Evolutionary conservation across 2,888 invertebrate species (phyloP).

Genomic region (Ectobius pallidus): DNA sequence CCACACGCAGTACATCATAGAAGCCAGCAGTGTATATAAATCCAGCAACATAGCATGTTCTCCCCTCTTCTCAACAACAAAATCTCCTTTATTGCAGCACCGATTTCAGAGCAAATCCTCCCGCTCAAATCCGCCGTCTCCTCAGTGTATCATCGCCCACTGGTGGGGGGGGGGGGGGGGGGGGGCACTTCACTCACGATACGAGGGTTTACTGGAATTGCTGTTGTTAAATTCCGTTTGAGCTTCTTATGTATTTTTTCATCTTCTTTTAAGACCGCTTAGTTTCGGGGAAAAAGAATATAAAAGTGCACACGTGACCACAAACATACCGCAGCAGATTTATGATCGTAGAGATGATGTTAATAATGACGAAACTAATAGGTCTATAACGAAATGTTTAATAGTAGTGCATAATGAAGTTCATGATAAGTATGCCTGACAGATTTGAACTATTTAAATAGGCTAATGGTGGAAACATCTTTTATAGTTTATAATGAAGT

Average conservation of each 20-base stretch:
- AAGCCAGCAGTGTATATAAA: constrained; percentile 11
- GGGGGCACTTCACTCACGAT: no score
- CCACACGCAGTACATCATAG: background rate
- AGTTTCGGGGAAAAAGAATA: no score
- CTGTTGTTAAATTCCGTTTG: constrained; percentile 28
- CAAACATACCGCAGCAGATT: no score
- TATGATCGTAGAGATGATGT: no score
- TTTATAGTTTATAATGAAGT: no score
- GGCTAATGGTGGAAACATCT: no score
- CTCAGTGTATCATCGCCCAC: constrained; percentile 18
- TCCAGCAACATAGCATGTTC: constrained; percentile 32
- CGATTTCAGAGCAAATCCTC: constrained; percentile 49
- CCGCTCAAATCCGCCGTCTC: constrained; percentile 40
- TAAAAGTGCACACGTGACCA: no score
- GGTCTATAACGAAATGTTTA: no score
- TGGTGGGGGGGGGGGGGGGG: background rate
- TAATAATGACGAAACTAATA: no score
- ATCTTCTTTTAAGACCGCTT: constrained; percentile 18
- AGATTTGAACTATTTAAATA: no score
- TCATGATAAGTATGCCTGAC: no score
- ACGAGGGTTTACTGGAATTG: constrained; percentile 19
- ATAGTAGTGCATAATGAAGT: no score
- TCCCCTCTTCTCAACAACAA: constrained; percentile 54
- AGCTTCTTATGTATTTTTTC: constrained; percentile 11
- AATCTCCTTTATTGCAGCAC: constrained; percentile 55